phyloP scores from a whole-genome alignment of 2,113 vertebrate species.

The Peucedramus taeniatus region DNA sequence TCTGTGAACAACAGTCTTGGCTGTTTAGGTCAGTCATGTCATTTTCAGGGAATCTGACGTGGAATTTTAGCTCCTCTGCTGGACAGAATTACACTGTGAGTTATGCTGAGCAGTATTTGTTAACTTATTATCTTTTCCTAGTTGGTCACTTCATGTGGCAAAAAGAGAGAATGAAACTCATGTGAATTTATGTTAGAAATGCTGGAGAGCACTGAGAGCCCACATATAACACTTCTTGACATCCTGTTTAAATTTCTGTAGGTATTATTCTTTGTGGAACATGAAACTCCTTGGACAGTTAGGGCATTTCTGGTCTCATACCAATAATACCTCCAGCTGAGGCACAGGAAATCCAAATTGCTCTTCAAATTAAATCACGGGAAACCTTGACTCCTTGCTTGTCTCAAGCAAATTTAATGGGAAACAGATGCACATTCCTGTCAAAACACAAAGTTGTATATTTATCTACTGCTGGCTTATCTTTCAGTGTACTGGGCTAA shows the following conservation, averaged over 20 bases:
- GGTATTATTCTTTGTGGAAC: conserved; percentile 27
- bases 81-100: neutral
- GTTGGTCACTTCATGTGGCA: neutral
- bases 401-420: conserved; percentile 56
- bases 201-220: neutral
- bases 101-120: neutral
- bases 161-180: neutral
- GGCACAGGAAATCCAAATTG: conserved; percentile 63
- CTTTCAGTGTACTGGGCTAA: neutral
- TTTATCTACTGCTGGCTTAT: neutral
- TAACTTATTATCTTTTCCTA: neutral
- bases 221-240: neutral
- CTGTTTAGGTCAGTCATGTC: neutral
- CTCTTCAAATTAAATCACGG: conserved; percentile 61
- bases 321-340: conserved; percentile 40
- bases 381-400: conserved; percentile 43
- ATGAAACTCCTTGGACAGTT: neutral
- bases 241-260: conserved; percentile 23
- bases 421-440: conserved; percentile 65
- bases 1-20: neutral
- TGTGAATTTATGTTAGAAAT: neutral
- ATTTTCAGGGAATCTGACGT: neutral
- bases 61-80: neutral
- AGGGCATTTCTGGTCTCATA: conserved; percentile 35
- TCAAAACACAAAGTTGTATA: conserved; percentile 1